A percentile compares a stretch with the other conserved stretches of the same genome.
Evolutionary conservation across 2,113 vertebrate species (phyloP).

Genomic region (Prionailurus bengalensis): DNA sequence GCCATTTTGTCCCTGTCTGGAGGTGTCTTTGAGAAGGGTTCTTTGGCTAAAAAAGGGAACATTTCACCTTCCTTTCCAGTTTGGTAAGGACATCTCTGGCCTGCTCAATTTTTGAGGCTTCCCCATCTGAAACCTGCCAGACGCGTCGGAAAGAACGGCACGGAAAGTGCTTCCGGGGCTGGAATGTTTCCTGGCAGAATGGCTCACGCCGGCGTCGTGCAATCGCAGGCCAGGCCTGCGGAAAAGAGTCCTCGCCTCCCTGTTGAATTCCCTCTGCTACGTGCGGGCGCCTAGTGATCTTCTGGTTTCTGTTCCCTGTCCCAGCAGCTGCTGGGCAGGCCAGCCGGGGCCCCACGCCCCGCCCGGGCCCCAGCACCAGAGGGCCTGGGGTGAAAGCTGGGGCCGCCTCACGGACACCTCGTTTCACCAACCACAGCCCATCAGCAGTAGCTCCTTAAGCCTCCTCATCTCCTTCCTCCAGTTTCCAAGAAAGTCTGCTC

Average conservation of each 20-base stretch:
- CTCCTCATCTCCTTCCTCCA: conserved; percentile 73
- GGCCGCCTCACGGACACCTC: not conserved
- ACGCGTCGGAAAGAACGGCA: not conserved
- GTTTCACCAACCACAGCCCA: conserved; percentile 59
- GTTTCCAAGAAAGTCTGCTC: conserved; percentile 76
- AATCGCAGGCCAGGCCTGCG: not conserved
- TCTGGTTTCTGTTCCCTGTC: conserved; percentile 58
- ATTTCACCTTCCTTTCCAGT: conserved; percentile 70
- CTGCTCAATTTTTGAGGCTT: conserved; percentile 64
- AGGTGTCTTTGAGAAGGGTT: conserved; percentile 70
- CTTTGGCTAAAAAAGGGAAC: conserved; percentile 85
- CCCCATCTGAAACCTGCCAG: conserved; percentile 28
- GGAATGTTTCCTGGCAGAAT: conserved; percentile 50
- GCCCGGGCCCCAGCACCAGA: not conserved
- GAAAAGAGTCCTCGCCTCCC: not conserved
- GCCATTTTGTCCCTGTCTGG: conserved; percentile 36
- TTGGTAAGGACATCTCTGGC: conserved; percentile 77
- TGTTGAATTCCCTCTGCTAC: conserved; percentile 30
- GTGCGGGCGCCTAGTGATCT: not conserved
- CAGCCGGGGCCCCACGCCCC: not conserved
- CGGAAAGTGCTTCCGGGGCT: not conserved
- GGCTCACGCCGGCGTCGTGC: not conserved
- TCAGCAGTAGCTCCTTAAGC: conserved; percentile 71
- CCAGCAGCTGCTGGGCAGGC: conserved; percentile 44
- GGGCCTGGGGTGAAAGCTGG: not conserved